Conservation (phyloP, 1,140 invertebrate species). For the Oryctes rhinoceros region DNA sequence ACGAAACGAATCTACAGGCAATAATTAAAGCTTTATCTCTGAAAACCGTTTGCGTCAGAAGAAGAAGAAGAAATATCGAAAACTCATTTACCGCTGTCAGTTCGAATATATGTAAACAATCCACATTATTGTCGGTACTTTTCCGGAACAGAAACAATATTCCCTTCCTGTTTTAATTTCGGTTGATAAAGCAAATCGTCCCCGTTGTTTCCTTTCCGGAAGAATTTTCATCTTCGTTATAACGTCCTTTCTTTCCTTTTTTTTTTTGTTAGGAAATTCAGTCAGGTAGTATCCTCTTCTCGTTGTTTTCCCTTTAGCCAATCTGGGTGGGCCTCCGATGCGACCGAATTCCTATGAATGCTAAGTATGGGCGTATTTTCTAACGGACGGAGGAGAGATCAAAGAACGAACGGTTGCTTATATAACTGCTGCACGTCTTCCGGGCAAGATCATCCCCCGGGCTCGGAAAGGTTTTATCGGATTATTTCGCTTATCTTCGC, state of each 20-base stretch:
- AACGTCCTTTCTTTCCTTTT: not conserved
- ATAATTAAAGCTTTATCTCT: too few species aligned
- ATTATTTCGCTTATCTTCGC: constrained; percentile 51
- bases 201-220: not conserved
- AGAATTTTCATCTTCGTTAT: constrained; percentile 5
- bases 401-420: constrained; percentile 36
- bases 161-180: not conserved
- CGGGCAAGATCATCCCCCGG: constrained; percentile 43
- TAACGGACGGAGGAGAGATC: constrained; percentile 37
- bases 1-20: too few species aligned
- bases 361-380: constrained; percentile 23
- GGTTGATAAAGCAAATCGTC: not conserved
- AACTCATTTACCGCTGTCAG: not conserved
- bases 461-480: constrained; percentile 51
- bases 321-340: not conserved
- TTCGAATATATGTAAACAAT: not conserved
- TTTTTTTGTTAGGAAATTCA: not conserved
- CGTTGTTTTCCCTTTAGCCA: constrained; percentile 27
- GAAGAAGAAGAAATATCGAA: too few species aligned
- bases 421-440: constrained; percentile 29
- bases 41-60: too few species aligned
- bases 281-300: constrained; percentile 18
- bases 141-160: not conserved
- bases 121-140: not conserved
- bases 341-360: constrained; percentile 28